phyloP scores from a whole-genome alignment of 2,113 vertebrate species.

The Callionymus lyra region DNA sequence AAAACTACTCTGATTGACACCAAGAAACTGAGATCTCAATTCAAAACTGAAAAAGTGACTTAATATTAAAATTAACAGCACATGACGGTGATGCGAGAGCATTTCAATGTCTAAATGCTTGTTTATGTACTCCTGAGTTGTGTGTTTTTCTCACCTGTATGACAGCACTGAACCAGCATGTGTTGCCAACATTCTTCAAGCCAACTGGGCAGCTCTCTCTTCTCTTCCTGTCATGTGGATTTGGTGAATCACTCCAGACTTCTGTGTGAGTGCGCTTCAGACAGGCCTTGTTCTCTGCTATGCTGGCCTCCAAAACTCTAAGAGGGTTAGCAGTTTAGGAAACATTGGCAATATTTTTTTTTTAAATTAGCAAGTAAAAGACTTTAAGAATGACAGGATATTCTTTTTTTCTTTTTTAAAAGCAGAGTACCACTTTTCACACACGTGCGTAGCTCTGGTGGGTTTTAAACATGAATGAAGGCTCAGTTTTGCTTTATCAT shows the following conservation, averaged over 20 bases:
- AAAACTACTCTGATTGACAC: neutral
- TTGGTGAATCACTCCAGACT: slow-evolving; percentile 93
- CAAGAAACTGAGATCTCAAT: neutral
- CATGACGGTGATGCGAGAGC: neutral
- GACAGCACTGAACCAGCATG: slow-evolving; percentile 98
- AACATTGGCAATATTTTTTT: no score
- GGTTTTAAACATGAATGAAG: no score
- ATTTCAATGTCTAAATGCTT: neutral
- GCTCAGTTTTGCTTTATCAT: no score
- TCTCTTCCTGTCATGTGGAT: slow-evolving; percentile 90
- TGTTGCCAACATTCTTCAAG: slow-evolving; percentile 96
- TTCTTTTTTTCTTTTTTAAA: neutral
- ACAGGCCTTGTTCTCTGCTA: slow-evolving; percentile 96
- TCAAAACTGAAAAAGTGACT: no score
- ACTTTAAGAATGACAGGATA: no score
- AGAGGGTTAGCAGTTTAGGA: neutral
- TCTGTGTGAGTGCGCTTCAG: slow-evolving; percentile 89
- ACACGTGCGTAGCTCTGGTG: neutral
- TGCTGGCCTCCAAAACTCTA: slow-evolving; percentile 97
- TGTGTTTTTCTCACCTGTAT: slow-evolving; percentile 77
- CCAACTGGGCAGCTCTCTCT: slow-evolving; percentile 88
- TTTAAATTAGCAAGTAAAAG: no score
- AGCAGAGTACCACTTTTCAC: neutral
- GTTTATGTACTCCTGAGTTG: slow-evolving; percentile 1
- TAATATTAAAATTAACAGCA: no score